phyloP scores from a whole-genome alignment of 2,797 vertebrate genomes.

The Trematomus bernacchii region DNA sequence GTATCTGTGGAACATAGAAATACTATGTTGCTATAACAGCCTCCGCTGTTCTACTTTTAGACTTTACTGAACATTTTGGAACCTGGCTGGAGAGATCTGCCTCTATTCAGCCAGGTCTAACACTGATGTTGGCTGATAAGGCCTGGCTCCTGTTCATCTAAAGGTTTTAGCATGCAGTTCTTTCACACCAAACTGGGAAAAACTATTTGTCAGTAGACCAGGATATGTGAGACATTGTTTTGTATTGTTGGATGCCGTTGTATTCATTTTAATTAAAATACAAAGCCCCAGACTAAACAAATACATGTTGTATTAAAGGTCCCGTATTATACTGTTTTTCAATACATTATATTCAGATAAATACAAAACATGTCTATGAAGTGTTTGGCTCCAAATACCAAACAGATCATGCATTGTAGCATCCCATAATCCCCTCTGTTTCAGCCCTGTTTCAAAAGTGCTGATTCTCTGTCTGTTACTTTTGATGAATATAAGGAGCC shows the following conservation, averaged over 20 bases:
- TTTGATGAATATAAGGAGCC: no score
- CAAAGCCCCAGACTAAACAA: no score
- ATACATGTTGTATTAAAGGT: no score
- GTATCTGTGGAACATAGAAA: neutral
- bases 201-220: neutral
- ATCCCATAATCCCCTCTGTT: no score
- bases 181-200: neutral
- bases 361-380: no score
- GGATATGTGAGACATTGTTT: neutral
- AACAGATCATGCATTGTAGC: no score
- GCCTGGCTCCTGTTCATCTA: neutral
- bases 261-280: neutral
- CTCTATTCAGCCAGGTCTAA: neutral
- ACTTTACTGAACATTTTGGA: neutral
- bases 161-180: neutral
- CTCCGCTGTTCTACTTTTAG: neutral
- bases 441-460: no score
- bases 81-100: neutral
- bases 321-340: no score
- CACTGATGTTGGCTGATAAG: constrained; percentile 1
- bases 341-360: no score
- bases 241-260: neutral
- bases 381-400: no score
- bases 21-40: neutral
- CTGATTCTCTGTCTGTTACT: no score